phyloP scores from a whole-genome alignment of 2,797 vertebrate genomes.

The Parauchenoglanis ngamensis region DNA sequence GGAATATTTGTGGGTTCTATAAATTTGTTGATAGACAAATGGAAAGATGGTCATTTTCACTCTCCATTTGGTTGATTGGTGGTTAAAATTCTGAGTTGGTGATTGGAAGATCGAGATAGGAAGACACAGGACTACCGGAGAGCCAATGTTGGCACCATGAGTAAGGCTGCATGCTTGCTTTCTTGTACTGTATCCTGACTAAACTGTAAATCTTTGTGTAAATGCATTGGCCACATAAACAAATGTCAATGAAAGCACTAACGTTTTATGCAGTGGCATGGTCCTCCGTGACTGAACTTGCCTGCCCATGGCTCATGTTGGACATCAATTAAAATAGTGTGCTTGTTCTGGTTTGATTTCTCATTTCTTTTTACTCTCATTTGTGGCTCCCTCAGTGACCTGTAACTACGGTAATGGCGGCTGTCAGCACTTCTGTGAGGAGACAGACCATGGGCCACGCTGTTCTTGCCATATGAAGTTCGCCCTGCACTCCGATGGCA shows the following conservation, averaged over 20 bases:
- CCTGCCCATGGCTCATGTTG: background rate
- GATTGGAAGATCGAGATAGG: background rate
- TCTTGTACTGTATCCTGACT: background rate
- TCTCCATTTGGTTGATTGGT: too few relatives aligned
- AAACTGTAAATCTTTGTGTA: background rate
- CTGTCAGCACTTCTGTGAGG: constrained; percentile 97
- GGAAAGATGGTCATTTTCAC: background rate
- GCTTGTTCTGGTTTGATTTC: background rate
- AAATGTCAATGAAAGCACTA: too few relatives aligned
- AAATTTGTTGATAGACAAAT: background rate
- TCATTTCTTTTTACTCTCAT: background rate
- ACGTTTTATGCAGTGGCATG: background rate
- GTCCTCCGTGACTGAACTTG: background rate
- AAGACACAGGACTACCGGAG: background rate
- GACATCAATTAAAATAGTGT: background rate
- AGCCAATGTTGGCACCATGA: background rate
- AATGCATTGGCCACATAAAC: background rate
- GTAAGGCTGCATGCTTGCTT: background rate
- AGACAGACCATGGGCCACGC: constrained; percentile 92
- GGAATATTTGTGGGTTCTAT: background rate
- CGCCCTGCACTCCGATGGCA: constrained; percentile 90
- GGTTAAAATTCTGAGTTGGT: background rate
- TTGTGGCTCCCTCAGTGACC: constrained; percentile 79
- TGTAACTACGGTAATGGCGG: constrained; percentile 98
- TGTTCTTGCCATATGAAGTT: constrained; percentile 98